Evolutionary conservation across 2,888 invertebrate species (phyloP), one percentile per base, ranked within the genome.

Genomic region (Ecdyonurus torrentis): DNA sequence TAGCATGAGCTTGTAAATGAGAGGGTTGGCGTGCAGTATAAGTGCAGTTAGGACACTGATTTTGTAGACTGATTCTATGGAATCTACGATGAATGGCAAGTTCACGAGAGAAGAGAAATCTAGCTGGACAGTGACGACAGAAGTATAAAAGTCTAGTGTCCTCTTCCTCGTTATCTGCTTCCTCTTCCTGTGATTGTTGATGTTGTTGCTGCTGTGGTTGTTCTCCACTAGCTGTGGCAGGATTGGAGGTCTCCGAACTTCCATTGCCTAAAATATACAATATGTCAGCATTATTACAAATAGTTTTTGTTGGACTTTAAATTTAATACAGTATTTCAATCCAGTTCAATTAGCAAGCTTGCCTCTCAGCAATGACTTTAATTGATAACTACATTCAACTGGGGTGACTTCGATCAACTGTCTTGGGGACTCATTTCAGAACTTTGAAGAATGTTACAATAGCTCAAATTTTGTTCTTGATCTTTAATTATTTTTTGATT

Each of bases 91-190:
- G 92, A 65, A 84, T 83, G 63, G 80, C 79, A 63, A 88, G 77
- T 72, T 92, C 91, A 69, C 81, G 82, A 66, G 84, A 84, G 67
- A 83, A 84, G 65, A 90, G 82, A 75, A 85, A 93, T 71, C 91
- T 81, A 0, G 91, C 89, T 1, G 92, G 92, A 73, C 92, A 93
- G 68, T 86, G 83, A 65, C 82, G 79, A 73, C 92, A 93, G 71
- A 88, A 90, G 70, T 84, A 84, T 63, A 78, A 68, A 63, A 74
- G 75, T 52, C 74, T 73, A 23, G 67, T 67, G 18, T 52, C 63
- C 7, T 24, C 24, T n/a, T 23, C 50, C 3, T 62, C 60, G 1
- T 55, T n/a, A 7, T 55, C 55, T n/a, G 5, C 7, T 20, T 55
- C 22, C n/a, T 20, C 55, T 22, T 55, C 7, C 7, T 37, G 37